phyloP scores from a whole-genome alignment of 2,113 vertebrate species.

The Lucifuga dentata region DNA sequence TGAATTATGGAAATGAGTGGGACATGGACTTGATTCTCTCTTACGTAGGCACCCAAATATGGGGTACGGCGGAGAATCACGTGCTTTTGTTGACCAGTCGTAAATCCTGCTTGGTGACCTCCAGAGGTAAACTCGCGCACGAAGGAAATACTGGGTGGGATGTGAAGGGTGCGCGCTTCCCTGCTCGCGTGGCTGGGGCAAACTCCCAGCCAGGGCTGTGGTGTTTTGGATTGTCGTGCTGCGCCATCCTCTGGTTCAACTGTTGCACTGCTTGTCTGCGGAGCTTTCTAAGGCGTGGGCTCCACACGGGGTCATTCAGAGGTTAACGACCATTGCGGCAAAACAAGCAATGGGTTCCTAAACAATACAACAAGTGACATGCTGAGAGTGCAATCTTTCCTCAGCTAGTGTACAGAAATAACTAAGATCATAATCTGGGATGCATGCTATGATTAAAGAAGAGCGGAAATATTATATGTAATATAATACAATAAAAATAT shows the following conservation, averaged over 20 bases:
- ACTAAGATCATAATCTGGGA: conserved; percentile 55
- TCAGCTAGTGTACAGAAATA: conserved; percentile 47
- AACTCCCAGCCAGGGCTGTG: conserved; percentile 44
- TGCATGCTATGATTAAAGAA: conserved; percentile 53
- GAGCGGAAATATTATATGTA: conserved; percentile 52
- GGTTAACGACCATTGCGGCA: conserved; percentile 94
- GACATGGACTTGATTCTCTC: conserved; percentile 99
- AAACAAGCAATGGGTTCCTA: conserved; percentile 83
- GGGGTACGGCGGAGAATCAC: conserved; percentile 98
- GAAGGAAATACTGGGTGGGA: conserved; percentile 92
- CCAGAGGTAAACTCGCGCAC: conserved; percentile 99
- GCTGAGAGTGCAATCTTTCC: conserved; percentile 67
- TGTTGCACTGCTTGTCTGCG: conserved; percentile 72
- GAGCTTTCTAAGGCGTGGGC: conserved; percentile 75
- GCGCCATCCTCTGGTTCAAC: conserved; percentile 91
- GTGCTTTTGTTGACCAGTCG: conserved; percentile 99
- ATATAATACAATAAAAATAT: conserved; percentile 67
- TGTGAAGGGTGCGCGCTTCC: conserved; percentile 80
- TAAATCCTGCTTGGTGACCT: conserved; percentile 99
- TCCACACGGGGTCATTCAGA: conserved; percentile 88
- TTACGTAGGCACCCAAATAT: conserved; percentile 99
- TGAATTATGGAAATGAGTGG: conserved; percentile 99
- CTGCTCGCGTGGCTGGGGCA: conserved; percentile 77
- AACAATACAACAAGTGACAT: conserved; percentile 82
- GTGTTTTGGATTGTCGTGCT: conserved; percentile 83